A percentile compares a stretch with the other conserved stretches of the same genome.
Conservation (phyloP, 1,140 invertebrate genomes). For the Ruditapes philippinarum region DNA sequence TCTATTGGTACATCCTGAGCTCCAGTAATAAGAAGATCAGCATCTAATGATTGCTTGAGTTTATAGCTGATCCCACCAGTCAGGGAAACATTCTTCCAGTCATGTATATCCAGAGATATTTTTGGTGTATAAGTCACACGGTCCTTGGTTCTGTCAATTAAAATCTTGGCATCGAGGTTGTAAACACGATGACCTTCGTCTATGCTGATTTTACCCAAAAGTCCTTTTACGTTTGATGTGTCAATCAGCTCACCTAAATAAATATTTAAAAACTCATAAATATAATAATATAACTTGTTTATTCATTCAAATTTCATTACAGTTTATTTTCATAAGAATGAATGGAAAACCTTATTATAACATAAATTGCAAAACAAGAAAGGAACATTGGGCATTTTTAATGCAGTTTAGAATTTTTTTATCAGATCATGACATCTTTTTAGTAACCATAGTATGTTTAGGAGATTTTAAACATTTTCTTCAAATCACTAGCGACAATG, state of each 20-base stretch:
- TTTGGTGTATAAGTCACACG: constrained; percentile 76
- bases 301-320: too few species aligned
- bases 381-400: too few species aligned
- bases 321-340: too few species aligned
- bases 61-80: constrained; percentile 69
- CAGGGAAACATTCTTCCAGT: constrained; percentile 68
- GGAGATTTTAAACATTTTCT: too few species aligned
- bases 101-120: constrained; percentile 74
- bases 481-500: too few species aligned
- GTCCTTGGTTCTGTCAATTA: constrained; percentile 69
- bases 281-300: too few species aligned
- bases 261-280: background rate
- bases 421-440: too few species aligned
- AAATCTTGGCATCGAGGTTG: constrained; percentile 74
- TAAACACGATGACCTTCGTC: constrained; percentile 75
- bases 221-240: constrained; percentile 71
- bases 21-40: constrained; percentile 72
- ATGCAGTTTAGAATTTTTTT: too few species aligned
- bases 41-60: constrained; percentile 64
- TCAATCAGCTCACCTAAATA: constrained; percentile 74
- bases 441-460: too few species aligned
- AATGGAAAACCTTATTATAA: too few species aligned
- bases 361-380: too few species aligned
- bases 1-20: constrained; percentile 75
- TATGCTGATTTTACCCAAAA: constrained; percentile 74